Base-by-base conservation (phyloP, 1,140 invertebrate genomes). In the Aphaenogaster floridana region DNA sequence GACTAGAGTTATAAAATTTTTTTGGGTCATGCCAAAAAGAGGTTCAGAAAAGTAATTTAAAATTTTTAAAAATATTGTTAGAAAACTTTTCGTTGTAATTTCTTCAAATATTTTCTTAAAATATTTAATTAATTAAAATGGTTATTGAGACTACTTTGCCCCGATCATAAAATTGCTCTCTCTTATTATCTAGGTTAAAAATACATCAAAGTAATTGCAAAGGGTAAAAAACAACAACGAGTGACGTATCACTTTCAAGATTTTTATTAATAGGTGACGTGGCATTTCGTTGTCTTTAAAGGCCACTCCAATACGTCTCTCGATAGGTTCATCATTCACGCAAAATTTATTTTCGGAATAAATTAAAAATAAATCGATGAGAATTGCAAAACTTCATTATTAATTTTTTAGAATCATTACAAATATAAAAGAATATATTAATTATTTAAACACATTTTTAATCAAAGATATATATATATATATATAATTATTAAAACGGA, bases 161-260 rank as follows among this genome's bases (percentile, higher is more conserved):
- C 1, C 5, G 39, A 36, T 83, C 6, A 83, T 61, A 54, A 74
- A 83, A 84, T 28, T 42, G 6, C 3, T 39, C 42, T 59, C 45
- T 59, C n/a, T 7, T 34, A 72, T 74, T 61, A 61, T 63, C 17
- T 48, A 74, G 42, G 74, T 61, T 84, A 61, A 84, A 84, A 84
- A 84, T 74, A 61, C 52, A 84, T 84, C 71, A 84, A 84, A 74
- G 80, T 74, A 63, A 84, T 84, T 74, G 59, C 54, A 9, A 84
- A 84, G 42, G 42, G 54, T 57, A 54, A 28, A 28, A 74, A 84
- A 74, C 39, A 83, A 61, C 68, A 74, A 36, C 69, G 34, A 45
- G 39, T 84, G 69, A 74, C 69, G 69, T 71, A 42, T 74, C 39
- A 21, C 42, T 61, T 15, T 4, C 8, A 84, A 84, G 68, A 84